Base-by-base conservation (phyloP, 1,140 invertebrate genomes). In the Tetraneura akinire region DNA sequence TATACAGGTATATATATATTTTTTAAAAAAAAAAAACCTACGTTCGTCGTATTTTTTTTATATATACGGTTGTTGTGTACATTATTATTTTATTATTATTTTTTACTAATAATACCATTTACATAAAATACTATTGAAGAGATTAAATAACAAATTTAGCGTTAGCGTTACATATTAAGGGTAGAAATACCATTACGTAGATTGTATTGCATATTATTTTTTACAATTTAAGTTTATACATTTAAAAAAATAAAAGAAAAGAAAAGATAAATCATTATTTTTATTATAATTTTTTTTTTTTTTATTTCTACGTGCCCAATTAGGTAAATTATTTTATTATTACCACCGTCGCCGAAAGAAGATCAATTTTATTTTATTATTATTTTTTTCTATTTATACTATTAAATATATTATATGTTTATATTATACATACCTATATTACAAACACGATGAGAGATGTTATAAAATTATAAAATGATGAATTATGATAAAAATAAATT, bases 201-300 rank as follows among this genome's bases (percentile, higher is more conserved):
- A 51, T 29, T 47, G 23, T 49, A 71, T 8, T 42, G 18, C n/a
- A 71, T 26, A 3, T 21, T 26, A 53, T 57, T 26, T 49, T 70
- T 49, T 47, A 47, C 21, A 45, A 45, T 16, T 16, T 49, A 70
- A 49, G 42, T 70, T 49, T 26, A 26, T 49, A 11, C 11, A 11
- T 2, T 71, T 71, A 49, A 71, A 45, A 18, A 29, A 71, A 42
- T 29, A 49, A n/a, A n/a, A n/a, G n/a, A n/a, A n/a, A n/a, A n/a
- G n/a, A n/a, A n/a, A n/a, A n/a, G n/a, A n/a, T n/a, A n/a, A n/a
- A n/a, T n/a, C n/a, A n/a, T n/a, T n/a, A n/a, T n/a, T n/a, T n/a
- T n/a, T n/a, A n/a, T n/a, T n/a, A n/a, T n/a, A 23, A 49, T 32
- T 51, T 18, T 71, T 71, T 37, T 71, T 71, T 71, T 71, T 29